Percentiles rank a stretch among this genome's conserved stretches.
These are phyloP conservation scores for Lasioglossum vierecki DNA, from an alignment of 2,888 invertebrate species.

Conservation along the genomic window DNA sequence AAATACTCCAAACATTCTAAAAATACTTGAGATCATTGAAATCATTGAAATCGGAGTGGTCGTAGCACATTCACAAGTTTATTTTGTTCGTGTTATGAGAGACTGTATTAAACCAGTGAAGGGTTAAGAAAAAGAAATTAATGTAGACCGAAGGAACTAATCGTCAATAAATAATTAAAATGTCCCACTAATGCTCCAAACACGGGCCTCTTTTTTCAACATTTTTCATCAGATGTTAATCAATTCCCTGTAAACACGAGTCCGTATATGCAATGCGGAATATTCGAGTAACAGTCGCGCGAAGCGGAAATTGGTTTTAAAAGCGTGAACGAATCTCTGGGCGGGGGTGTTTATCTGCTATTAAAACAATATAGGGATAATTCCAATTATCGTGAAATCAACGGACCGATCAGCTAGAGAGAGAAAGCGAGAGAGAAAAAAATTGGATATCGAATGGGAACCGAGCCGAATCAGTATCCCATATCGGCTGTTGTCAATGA, in stretches of 20 bases:
- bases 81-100: no score
- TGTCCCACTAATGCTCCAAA: background rate
- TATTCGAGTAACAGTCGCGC: background rate
- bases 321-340: background rate
- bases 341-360: background rate
- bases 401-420: background rate
- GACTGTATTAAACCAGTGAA: no score
- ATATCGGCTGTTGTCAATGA: background rate
- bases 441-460: background rate
- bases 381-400: slow-evolving; percentile 6
- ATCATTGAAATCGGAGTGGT: no score
- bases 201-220: background rate
- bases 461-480: background rate
- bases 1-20: no score
- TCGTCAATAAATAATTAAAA: background rate
- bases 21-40: no score
- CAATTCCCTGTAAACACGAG: background rate
- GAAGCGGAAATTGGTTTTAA: background rate
- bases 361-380: slow-evolving; percentile 4
- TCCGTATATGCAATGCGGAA: background rate
- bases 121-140: background rate
- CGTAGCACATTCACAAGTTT: no score
- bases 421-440: background rate
- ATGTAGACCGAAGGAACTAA: no score
- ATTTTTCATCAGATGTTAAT: background rate